These are phyloP conservation scores for Miniopterus natalensis DNA, from an alignment of 2,113 vertebrate genomes.

Conservation along the genomic window DNA sequence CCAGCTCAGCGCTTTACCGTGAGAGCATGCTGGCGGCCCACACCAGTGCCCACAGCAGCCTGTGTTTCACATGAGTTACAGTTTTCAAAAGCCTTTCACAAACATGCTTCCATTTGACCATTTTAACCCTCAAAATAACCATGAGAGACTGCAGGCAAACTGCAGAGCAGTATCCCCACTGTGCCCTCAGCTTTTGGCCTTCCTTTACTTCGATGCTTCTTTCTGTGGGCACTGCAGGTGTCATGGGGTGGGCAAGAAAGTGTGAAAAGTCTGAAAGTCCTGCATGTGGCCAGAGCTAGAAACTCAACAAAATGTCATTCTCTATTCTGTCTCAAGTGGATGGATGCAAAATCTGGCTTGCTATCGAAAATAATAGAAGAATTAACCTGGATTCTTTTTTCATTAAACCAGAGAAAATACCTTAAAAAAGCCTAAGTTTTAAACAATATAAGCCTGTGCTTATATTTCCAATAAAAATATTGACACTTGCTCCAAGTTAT, in stretches of 20 bases:
- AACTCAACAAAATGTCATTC: constrained; percentile 8
- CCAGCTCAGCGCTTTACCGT: fast-evolving
- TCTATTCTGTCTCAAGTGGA: not conserved
- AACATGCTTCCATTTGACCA: not conserved
- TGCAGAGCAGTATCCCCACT: not conserved
- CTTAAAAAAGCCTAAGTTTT: constrained; percentile 33
- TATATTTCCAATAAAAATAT: constrained; percentile 30
- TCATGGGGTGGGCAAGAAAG: not conserved
- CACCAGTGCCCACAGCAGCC: fast-evolving
- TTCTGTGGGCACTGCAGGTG: not conserved
- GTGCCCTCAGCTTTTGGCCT: not conserved
- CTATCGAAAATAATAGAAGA: constrained; percentile 38
- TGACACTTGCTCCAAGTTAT: not conserved
- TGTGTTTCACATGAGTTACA: not conserved
- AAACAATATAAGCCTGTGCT: constrained; percentile 18
- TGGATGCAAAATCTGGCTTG: constrained; percentile 12
- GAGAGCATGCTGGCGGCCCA: not conserved
- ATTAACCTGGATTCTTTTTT: not conserved
- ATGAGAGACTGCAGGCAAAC: not conserved
- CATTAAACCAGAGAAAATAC: constrained; percentile 20
- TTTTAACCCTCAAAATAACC: not conserved
- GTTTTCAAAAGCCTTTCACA: not conserved
- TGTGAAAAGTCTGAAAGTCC: not conserved
- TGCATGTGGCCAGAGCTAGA: not conserved
- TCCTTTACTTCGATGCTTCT: not conserved